Evolutionary conservation across 1,140 invertebrate genomes (phyloP).

Genomic region (Hyles euphorbiae): DNA sequence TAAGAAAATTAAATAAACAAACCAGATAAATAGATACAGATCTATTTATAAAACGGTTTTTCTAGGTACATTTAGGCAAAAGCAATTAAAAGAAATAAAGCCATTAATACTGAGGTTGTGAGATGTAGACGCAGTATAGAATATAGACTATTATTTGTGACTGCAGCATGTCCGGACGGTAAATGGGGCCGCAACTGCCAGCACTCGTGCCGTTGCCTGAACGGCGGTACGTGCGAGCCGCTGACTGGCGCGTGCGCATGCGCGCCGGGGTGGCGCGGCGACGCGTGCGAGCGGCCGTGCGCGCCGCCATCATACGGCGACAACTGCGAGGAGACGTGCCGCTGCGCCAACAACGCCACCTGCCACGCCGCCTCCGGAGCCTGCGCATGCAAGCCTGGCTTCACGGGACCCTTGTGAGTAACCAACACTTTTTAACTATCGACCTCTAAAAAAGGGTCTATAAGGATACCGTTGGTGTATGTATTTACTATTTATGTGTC

Average conservation of each 20-base stretch:
- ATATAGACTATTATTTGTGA: too few relatives aligned
- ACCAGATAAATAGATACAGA: too few relatives aligned
- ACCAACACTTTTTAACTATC: too few relatives aligned
- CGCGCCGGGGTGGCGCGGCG: slow-evolving; percentile 81
- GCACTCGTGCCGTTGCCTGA: slow-evolving; percentile 89
- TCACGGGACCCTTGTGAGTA: slow-evolving; percentile 76
- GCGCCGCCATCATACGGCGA: slow-evolving; percentile 83
- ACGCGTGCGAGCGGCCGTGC: slow-evolving; percentile 82
- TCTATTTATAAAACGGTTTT: too few relatives aligned
- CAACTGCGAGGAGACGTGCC: slow-evolving; percentile 84
- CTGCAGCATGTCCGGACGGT: slow-evolving; percentile 80
- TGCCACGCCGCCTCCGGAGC: slow-evolving; percentile 86
- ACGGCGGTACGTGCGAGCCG: slow-evolving; percentile 88
- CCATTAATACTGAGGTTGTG: too few relatives aligned
- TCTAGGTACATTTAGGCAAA: too few relatives aligned
- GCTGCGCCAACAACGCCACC: slow-evolving; percentile 89
- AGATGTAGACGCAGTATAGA: too few relatives aligned
- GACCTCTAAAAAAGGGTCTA: too few relatives aligned
- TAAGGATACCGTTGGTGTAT: too few relatives aligned
- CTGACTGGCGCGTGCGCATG: slow-evolving; percentile 84
- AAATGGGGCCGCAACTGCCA: slow-evolving; percentile 86
- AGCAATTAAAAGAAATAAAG: too few relatives aligned
- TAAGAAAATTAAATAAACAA: too few relatives aligned
- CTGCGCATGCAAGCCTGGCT: slow-evolving; percentile 82
- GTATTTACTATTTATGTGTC: too few relatives aligned